A percentile compares a stretch with the other conserved stretches of the same genome.
Evolutionary conservation across 1,140 invertebrate genomes (phyloP).

Genomic region (Sycophila sp.): DNA sequence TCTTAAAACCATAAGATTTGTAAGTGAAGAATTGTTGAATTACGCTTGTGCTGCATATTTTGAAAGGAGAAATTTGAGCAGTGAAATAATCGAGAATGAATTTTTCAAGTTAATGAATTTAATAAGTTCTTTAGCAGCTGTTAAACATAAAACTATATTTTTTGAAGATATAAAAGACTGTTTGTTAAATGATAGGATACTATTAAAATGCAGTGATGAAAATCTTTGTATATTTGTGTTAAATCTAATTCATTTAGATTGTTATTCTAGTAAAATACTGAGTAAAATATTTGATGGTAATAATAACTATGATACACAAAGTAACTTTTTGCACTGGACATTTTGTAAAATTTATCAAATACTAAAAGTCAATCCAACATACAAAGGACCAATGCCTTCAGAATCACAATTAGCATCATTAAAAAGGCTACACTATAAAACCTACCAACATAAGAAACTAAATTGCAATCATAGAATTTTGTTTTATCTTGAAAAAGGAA

Average conservation of each 20-base stretch:
- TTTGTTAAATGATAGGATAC: background rate
- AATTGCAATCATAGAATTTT: background rate
- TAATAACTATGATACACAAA: conserved; percentile 4
- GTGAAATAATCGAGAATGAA: background rate
- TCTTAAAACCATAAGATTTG: background rate
- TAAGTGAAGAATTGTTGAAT: background rate
- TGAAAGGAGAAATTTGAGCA: background rate
- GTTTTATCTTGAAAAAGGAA: background rate
- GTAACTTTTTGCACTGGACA: conserved; percentile 22
- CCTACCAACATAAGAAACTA: background rate
- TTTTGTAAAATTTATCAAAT: conserved; percentile 23
- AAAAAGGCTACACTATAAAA: background rate
- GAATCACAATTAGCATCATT: background rate
- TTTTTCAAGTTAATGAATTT: background rate
- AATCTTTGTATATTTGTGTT: conserved; percentile 1
- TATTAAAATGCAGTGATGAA: conserved; percentile 5
- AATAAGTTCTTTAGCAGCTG: background rate
- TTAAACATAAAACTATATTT: conserved; percentile 5
- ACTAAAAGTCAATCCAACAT: background rate
- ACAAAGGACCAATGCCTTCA: conserved; percentile 2
- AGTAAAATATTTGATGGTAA: background rate
- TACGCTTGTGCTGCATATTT: conserved; percentile 13
- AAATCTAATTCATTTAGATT: background rate
- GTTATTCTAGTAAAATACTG: background rate
- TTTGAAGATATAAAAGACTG: conserved; percentile 2